A percentile compares a stretch with the other conserved stretches of the same genome.
Evolutionary conservation across 2,888 invertebrate genomes (phyloP).

Genomic region (Subacronicta megacephala): DNA sequence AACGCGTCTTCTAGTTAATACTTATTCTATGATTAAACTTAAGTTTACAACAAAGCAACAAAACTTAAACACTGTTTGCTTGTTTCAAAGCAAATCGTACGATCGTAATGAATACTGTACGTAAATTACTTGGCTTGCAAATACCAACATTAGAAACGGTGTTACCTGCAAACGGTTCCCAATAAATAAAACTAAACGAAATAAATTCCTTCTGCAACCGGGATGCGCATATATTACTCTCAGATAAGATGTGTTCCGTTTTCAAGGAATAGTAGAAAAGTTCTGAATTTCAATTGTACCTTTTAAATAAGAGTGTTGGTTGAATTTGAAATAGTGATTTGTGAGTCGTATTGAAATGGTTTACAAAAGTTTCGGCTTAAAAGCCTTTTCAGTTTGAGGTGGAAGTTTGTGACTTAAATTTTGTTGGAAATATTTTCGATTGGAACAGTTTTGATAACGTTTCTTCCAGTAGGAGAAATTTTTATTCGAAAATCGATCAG

Average conservation of each 20-base stretch:
- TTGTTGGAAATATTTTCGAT: not conserved
- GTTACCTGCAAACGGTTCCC: constrained; percentile 47
- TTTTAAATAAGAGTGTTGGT: constrained; percentile 47
- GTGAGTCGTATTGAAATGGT: constrained; percentile 42
- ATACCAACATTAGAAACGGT: constrained; percentile 35
- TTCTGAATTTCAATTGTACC: constrained; percentile 52
- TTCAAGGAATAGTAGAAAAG: constrained; percentile 46
- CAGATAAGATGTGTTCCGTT: constrained; percentile 54
- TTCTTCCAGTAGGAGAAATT: too few relatives aligned
- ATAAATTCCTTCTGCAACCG: constrained; percentile 57
- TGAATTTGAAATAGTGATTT: constrained; percentile 49
- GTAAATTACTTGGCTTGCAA: constrained; percentile 40
- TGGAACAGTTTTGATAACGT: too few relatives aligned
- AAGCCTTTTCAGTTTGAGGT: constrained; percentile 15
- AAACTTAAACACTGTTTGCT: constrained; percentile 22
- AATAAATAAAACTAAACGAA: constrained; percentile 57
- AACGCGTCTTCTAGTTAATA: too few relatives aligned
- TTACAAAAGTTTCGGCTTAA: constrained; percentile 18
- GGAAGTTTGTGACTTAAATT: constrained; percentile 5
- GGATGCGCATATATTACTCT: constrained; percentile 61
- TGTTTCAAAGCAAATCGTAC: constrained; percentile 36
- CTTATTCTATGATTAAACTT: too few relatives aligned
- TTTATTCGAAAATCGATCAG: too few relatives aligned
- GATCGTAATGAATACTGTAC: constrained; percentile 31
- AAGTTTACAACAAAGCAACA: constrained; percentile 12